Evolutionary conservation across 2,888 invertebrate species (phyloP).

Genomic region (Synanthedon tipuliformis): DNA sequence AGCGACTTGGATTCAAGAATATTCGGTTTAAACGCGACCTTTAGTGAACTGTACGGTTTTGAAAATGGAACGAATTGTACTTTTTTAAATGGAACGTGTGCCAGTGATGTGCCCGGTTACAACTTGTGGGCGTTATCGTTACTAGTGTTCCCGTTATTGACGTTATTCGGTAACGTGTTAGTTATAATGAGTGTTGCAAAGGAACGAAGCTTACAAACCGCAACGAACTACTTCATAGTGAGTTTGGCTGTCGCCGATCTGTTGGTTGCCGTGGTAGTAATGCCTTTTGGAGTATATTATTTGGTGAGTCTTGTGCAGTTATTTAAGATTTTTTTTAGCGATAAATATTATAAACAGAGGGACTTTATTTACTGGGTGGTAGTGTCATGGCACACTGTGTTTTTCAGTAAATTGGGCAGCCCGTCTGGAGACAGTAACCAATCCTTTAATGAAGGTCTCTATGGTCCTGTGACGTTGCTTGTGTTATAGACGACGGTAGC

Average conservation of each 20-base stretch:
- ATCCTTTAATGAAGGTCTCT: too few relatives aligned
- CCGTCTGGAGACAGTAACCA: too few relatives aligned
- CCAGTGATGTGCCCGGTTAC: conserved; percentile 57
- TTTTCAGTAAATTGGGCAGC: too few relatives aligned
- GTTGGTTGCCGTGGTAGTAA: conserved; percentile 95
- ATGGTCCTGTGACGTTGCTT: too few relatives aligned
- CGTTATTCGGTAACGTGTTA: conserved; percentile 95
- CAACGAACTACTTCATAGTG: conserved; percentile 99
- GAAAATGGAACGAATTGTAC: conserved; percentile 37
- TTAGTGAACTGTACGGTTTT: conserved; percentile 25
- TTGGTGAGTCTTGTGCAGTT: conserved; percentile 80
- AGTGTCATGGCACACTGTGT: too few relatives aligned
- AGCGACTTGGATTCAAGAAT: conserved; percentile 12
- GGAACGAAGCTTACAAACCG: conserved; percentile 92
- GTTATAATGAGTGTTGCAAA: conserved; percentile 94
- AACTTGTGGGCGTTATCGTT: conserved; percentile 90
- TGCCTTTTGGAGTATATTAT: conserved; percentile 99
- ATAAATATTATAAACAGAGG: neutral
- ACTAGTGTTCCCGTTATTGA: conserved; percentile 90
- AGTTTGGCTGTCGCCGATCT: conserved; percentile 96
- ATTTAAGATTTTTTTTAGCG: neutral
- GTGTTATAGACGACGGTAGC: too few relatives aligned
- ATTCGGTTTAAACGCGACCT: conserved; percentile 32
- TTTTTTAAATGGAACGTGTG: conserved; percentile 43
- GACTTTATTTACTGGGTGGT: neutral